phyloP scores from a whole-genome alignment of 1,140 invertebrate genomes.

The Ectropis grisescens region DNA sequence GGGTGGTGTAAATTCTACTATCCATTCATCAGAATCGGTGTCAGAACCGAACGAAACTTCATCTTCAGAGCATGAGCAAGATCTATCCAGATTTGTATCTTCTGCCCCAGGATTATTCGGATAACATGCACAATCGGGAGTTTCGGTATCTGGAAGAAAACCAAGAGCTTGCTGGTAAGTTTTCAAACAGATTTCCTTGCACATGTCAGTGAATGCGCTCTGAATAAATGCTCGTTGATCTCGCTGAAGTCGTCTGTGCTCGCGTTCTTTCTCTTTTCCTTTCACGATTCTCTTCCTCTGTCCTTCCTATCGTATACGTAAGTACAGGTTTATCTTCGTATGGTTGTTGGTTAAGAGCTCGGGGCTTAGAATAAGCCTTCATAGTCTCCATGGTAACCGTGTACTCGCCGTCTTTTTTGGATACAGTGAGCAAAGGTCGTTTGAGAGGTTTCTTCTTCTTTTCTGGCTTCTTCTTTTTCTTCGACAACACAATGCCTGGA shows the following conservation, averaged over 20 bases:
- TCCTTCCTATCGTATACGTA: constrained; percentile 52
- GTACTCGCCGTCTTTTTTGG: constrained; percentile 51
- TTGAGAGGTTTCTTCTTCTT: constrained; percentile 41
- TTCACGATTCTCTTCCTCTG: constrained; percentile 49
- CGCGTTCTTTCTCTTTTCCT: constrained; percentile 41
- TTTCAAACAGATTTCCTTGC: constrained; percentile 54
- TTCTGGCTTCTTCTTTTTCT: constrained; percentile 35
- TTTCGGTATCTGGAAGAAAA: constrained; percentile 39
- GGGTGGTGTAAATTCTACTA: constrained; percentile 57
- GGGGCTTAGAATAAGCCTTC: constrained; percentile 41
- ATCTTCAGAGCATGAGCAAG: constrained; percentile 50
- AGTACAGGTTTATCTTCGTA: constrained; percentile 54
- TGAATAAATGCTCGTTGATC: constrained; percentile 47
- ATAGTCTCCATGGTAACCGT: constrained; percentile 59
- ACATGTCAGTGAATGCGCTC: constrained; percentile 51
- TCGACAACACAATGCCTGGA: constrained; percentile 33
- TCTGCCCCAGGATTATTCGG: constrained; percentile 25
- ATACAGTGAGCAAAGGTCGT: constrained; percentile 43
- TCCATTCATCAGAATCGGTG: constrained; percentile 57
- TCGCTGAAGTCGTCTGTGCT: constrained; percentile 40
- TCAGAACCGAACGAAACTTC: constrained; percentile 27
- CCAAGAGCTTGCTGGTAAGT: constrained; percentile 57
- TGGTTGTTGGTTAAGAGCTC: constrained; percentile 45
- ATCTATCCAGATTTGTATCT: constrained; percentile 26
- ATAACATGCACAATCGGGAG: constrained; percentile 42